Base-by-base conservation (phyloP, 2,888 invertebrate genomes). In the Pyralis farinalis region DNA sequence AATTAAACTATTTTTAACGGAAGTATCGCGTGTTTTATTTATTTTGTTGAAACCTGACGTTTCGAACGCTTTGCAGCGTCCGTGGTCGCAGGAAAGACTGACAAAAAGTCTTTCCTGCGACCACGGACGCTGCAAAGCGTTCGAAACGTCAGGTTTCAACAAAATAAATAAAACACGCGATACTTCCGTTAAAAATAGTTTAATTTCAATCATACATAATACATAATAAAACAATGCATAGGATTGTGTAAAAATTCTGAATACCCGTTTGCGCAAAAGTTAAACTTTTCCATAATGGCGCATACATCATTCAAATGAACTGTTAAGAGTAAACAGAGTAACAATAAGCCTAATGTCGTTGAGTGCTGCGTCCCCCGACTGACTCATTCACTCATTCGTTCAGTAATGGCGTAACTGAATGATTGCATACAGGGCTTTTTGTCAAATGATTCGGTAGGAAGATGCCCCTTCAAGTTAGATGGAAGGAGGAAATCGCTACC, bases 281-380 rank as follows among this genome's bases (percentile, higher is more conserved):
- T 25, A 28, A 34, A 39, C 22, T 32, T 40, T 44, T 42, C 27
- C 34, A 40, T 44, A 47, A 48, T 49, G 47, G 37, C 44, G 34
- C 31, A 51, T 55, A 55, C 53, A 49, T 64, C 71, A 74, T 74
- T 77, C 66, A 77, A 72, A 72, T 72, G 67, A 69, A 65, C 71
- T 70, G 71, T 62, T 52, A 71, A 69, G 65, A 66, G 69, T 60
- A 46, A 48, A 46, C 44, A 43, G 27, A 30, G 44, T 35, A 44
- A 55, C 73, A 79, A 76, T 74, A 65, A 71, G 58, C 43, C 49
- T 67, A 71, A 71, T 69, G 66, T 63, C 50, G 41, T 32, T 34
- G 51, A 56, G 58, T 59, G 53, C 48, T 53, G 38, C 43, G 53
- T 49, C 54, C 56, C 57, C 60, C 49, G 43, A 38, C 46, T 49